Evolutionary conservation across 2,797 vertebrate species (phyloP), one percentile per base, ranked within the genome.

Genomic region (Pangasius krempfi): DNA sequence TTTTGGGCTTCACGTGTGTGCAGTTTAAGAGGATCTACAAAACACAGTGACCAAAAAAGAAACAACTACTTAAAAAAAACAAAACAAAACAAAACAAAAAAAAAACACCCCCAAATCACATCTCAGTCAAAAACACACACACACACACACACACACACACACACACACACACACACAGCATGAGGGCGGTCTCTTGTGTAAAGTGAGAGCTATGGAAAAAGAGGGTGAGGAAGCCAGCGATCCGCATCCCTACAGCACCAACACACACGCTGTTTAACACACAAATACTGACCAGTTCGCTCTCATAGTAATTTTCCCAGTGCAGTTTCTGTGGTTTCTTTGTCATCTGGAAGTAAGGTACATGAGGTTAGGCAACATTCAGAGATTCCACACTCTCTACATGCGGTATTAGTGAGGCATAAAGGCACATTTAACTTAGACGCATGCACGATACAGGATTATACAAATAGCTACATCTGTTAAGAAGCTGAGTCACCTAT

Each of bases 231-330:
- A 92, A 93, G 90, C 94, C 90, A 78, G 90, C 78, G 91, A 93
- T 92, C 91, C 92, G 18, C 85, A 92, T 62, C 60, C 89, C 70
- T 44, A 89, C 37, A 81, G 56, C 89, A 87, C 60, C 82, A 47
- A 72, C 93, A 91, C 93, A 95, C 93, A 91, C 92, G 87, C 88
- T 85, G 85, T 89, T 92, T 87, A 84, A 85, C 64, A 84, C 62
- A 70, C 83, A 85, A 87, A 96, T 98, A 99, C 98, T 99, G 96
- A 99, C 98, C 97, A 96, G 97, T 95, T 99, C 98, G 93, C 96
- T 97, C 91, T 99, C 98, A 98, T 93, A 97, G 97, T 97, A 97
- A 97, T 96, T 97, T 96, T 98, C 98, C 98, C 98, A 99, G 95
- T 96, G 97, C 94, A 94, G 96, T 94, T 97, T 98, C 93, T 94